A percentile compares a stretch with the other conserved stretches of the same genome.
Evolutionary conservation across 2,797 vertebrate genomes (phyloP).

Genomic region (Bradypus variegatus): DNA sequence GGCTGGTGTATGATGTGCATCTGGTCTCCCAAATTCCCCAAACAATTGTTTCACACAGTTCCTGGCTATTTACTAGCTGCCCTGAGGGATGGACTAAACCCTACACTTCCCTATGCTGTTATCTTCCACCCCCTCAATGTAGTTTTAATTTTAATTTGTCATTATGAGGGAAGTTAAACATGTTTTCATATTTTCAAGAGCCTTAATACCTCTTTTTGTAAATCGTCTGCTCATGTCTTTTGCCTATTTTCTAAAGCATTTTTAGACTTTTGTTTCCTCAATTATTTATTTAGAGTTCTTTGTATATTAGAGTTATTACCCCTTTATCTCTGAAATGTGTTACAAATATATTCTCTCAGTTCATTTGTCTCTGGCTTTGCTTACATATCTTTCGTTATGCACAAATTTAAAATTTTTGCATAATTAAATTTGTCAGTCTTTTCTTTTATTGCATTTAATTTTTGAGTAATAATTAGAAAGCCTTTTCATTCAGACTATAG

Average conservation of each 20-base stretch:
- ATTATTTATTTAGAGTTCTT: not conserved
- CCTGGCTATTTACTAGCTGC: too few relatives aligned
- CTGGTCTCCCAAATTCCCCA: too few relatives aligned
- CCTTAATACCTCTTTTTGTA: constrained; percentile 18
- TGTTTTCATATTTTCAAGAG: constrained; percentile 24
- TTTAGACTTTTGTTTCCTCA: constrained; percentile 18
- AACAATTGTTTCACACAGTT: too few relatives aligned
- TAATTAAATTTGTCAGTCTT: not conserved
- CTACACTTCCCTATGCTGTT: too few relatives aligned
- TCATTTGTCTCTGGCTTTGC: constrained; percentile 23
- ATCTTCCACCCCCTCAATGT: not conserved
- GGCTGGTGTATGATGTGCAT: too few relatives aligned
- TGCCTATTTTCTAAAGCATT: not conserved
- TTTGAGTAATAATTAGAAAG: constrained; percentile 18
- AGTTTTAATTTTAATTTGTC: constrained; percentile 32
- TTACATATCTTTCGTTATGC: constrained; percentile 3
- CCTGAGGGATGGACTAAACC: too few relatives aligned
- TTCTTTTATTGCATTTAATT: not conserved
- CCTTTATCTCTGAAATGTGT: constrained; percentile 9
- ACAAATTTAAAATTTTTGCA: not conserved
- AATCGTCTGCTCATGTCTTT: not conserved
- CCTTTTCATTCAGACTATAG: not conserved
- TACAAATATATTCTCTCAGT: not conserved
- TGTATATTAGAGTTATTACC: not conserved
- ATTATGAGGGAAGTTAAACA: constrained; percentile 1